Percentiles rank a stretch among this genome's conserved stretches.
phyloP scores from a whole-genome alignment of 2,888 invertebrate genomes.

The Acleris literana region DNA sequence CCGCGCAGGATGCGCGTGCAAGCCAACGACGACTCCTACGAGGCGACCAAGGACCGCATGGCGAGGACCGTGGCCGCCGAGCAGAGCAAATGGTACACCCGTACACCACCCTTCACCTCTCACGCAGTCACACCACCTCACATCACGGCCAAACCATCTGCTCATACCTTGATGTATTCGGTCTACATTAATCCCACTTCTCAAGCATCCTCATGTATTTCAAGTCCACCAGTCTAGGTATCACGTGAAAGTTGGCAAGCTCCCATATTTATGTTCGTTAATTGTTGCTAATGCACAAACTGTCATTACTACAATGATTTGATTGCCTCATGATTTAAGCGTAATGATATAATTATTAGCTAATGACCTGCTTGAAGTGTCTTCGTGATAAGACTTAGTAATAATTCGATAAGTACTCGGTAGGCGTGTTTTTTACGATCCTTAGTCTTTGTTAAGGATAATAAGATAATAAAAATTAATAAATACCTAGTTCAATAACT shows the following conservation, averaged over 20 bases:
- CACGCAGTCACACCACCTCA: too few species aligned
- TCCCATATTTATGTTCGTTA: slow-evolving; percentile 6
- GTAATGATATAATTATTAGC: slow-evolving; percentile 25
- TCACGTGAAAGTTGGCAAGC: slow-evolving; percentile 7
- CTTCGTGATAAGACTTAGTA: neutral
- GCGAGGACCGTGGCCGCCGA: slow-evolving; percentile 95
- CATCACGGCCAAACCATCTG: neutral
- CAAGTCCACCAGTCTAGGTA: neutral
- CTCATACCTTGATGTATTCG: neutral
- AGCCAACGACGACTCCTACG: slow-evolving; percentile 98
- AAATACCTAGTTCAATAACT: too few species aligned
- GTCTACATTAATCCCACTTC: neutral
- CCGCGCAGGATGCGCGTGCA: slow-evolving; percentile 95
- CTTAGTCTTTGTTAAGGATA: too few species aligned
- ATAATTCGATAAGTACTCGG: neutral
- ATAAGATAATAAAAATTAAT: too few species aligned
- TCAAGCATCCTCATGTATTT: neutral
- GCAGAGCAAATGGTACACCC: slow-evolving; percentile 93
- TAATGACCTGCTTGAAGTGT: slow-evolving; percentile 19
- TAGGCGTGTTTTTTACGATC: neutral
- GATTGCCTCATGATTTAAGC: slow-evolving; percentile 8
- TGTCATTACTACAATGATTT: slow-evolving; percentile 11
- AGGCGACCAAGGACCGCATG: slow-evolving; percentile 95
- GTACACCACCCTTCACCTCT: too few species aligned
- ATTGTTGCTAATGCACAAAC: slow-evolving; percentile 10